Evolutionary conservation across 2,888 invertebrate genomes (phyloP).

Genomic region (Pomacea canaliculata): DNA sequence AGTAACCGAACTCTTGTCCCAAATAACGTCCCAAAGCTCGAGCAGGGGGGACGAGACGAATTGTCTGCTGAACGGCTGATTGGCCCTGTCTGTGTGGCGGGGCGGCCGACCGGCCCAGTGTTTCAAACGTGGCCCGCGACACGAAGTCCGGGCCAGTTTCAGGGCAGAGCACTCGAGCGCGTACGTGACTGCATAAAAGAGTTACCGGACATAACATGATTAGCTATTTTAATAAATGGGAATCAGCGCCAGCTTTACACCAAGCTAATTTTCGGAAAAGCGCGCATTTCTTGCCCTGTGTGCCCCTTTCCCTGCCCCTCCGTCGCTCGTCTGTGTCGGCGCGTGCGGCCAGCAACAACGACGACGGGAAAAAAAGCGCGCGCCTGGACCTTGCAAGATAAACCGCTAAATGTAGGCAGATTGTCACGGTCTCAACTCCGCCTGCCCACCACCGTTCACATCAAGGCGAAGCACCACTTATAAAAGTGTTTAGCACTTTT

Average conservation of each 20-base stretch:
- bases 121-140: slow-evolving; percentile 3
- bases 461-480: no score
- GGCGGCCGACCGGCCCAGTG: not conserved
- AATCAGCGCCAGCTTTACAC: slow-evolving; percentile 21
- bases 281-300: slow-evolving; percentile 16
- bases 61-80: not conserved
- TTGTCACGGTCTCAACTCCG: no score
- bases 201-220: slow-evolving; percentile 12
- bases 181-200: slow-evolving; percentile 12
- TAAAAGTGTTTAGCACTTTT: no score
- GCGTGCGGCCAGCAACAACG: not conserved
- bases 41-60: no score
- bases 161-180: slow-evolving; percentile 1
- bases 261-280: slow-evolving; percentile 12
- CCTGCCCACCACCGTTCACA: no score
- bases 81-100: not conserved
- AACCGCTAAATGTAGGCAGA: no score
- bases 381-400: no score
- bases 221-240: slow-evolving; percentile 21
- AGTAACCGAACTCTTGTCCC: no score
- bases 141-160: not conserved
- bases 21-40: no score
- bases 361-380: no score
- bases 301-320: not conserved
- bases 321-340: not conserved